A percentile compares a stretch with the other conserved stretches of the same genome.
Conservation (phyloP, 2,888 invertebrate genomes). For the Tryphoninae sp. region DNA sequence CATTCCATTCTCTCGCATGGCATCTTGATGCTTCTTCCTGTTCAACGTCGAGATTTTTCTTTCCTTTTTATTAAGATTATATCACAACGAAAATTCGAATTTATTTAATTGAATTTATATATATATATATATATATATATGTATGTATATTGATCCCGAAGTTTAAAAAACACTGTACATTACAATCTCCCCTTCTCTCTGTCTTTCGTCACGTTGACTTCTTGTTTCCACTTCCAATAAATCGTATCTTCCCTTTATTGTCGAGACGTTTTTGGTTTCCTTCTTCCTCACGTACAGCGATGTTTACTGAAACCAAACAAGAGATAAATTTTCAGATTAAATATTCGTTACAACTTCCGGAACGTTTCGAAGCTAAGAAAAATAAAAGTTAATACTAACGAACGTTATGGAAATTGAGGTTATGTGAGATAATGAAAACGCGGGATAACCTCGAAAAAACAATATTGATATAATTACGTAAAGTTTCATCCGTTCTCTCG, state of each 20-base stretch:
- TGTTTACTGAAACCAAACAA: slow-evolving; percentile 26
- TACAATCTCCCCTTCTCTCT: background rate
- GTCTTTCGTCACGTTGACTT: slow-evolving; percentile 8
- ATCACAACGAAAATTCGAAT: slow-evolving; percentile 17
- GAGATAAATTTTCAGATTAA: background rate
- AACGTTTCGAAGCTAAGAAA: background rate
- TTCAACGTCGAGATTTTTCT: background rate
- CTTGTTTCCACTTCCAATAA: slow-evolving; percentile 3
- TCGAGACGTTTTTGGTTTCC: slow-evolving; percentile 12
- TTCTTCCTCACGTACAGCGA: background rate
- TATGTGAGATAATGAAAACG: background rate
- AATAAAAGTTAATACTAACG: too few relatives aligned
- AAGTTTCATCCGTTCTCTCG: too few relatives aligned
- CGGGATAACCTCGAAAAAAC: background rate
- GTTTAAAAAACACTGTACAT: slow-evolving; percentile 9
- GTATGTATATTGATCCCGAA: slow-evolving; percentile 35
- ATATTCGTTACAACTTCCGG: background rate
- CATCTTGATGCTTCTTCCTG: slow-evolving; percentile 30
- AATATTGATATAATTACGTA: too few relatives aligned
- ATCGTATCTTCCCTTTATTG: slow-evolving; percentile 43
- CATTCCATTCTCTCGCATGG: slow-evolving; percentile 26
- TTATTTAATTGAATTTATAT: slow-evolving; percentile 5
- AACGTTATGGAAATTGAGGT: too few relatives aligned
- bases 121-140: slow-evolving; percentile 15
- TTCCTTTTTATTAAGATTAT: background rate